phyloP scores from a whole-genome alignment of 2,113 vertebrate genomes.

The Tinamus guttatus region DNA sequence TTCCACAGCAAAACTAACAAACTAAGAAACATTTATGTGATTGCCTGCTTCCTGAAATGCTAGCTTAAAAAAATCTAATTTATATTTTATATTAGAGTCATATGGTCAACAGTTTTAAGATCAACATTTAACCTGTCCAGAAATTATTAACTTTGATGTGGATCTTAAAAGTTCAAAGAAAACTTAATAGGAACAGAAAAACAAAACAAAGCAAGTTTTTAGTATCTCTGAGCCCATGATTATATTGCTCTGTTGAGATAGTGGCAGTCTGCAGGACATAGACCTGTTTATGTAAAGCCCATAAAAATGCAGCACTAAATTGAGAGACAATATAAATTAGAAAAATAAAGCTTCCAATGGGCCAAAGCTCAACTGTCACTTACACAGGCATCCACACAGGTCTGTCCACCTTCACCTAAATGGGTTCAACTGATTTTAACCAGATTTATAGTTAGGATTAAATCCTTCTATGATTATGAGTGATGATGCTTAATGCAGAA shows the following conservation, averaged over 20 bases:
- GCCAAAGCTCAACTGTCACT: not conserved
- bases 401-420: not conserved
- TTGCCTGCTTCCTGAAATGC: not conserved
- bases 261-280: not conserved
- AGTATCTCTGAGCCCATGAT: not conserved
- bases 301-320: not conserved
- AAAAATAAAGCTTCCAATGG: not conserved
- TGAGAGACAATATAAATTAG: not conserved
- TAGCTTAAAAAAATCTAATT: not conserved
- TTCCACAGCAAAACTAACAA: conserved; percentile 1
- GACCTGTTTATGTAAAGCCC: not conserved
- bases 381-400: not conserved
- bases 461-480: not conserved
- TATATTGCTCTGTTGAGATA: not conserved
- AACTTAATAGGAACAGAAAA: conserved; percentile 17
- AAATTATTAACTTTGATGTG: conserved; percentile 35
- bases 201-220: not conserved
- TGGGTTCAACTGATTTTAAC: not conserved
- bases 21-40: not conserved
- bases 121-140: not conserved
- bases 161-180: conserved; percentile 21
- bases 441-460: not conserved
- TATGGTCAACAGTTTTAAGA: not conserved
- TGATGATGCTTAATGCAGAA: not conserved
- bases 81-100: conserved; percentile 1